Evolutionary conservation across 2,797 vertebrate genomes (phyloP), one percentile per base, ranked within the genome.

Genomic region (Sitta carolinensis): DNA sequence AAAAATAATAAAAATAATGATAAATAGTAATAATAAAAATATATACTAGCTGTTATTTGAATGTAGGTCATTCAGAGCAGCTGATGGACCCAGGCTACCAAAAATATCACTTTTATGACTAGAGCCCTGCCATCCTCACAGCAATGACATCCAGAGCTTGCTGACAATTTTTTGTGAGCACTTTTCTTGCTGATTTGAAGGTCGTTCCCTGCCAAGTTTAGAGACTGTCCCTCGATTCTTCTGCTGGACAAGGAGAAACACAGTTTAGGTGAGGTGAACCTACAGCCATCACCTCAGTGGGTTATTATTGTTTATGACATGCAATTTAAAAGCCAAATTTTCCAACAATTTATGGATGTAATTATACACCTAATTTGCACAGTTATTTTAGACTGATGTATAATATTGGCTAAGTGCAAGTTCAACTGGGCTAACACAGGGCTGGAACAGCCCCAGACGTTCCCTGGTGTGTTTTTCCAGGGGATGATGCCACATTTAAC

Each of bases 321-420:
- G 50, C 69, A 91, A 90, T 91, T 95, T 96, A 93, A 94, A 91
- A 97, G 85, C 63, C 92, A 96, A 90, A 84, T 94, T 95, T 96
- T 95, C 85, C 67, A 89, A 81, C 74, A 68, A 86, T 84, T 89
- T 92, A 90, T 89, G 92, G 58, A 88, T 34, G 63, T 23, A 95
- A 94, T 94, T 94, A 94, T 93, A 66, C 81, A 73, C 55, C 91
- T 94, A 77, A 94, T 96, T 95, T 96, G 82, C 93, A 87, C 79
- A 81, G 94, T 86, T 94, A 93, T 93, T 96, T 94, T 63, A 82
- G 87, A 76, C 82, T 91, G 94, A 55, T 68, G 54, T 73, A 55
- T 84, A 94, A 77, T 78, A 83, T 63, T 93, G 70, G 43, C 51
- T 87, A 93, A 81, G 64, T 94, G 67, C 90, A 42, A 74, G 45